A percentile compares a stretch with the other conserved stretches of the same genome.
Evolutionary conservation across 2,113 vertebrate species (phyloP).

Genomic region (Haplochromis vanheusdeni): DNA sequence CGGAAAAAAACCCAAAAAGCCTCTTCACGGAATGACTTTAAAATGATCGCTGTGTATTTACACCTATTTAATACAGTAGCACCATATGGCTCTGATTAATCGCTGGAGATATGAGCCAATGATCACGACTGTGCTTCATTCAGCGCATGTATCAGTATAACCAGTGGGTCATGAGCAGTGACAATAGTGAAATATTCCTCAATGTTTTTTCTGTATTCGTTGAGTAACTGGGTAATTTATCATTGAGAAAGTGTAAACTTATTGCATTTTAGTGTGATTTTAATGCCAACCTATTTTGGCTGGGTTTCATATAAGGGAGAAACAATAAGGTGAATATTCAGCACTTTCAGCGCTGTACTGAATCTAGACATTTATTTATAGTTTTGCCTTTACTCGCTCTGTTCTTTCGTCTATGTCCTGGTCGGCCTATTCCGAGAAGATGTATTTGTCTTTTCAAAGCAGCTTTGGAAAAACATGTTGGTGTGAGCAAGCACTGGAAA

Average conservation of each 20-base stretch:
- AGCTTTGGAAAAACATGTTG: background rate
- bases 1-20: rapidly evolving
- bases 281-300: constrained; percentile 13
- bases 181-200: constrained; percentile 24
- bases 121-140: background rate
- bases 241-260: background rate
- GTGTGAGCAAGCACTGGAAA: background rate
- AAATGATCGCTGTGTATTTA: background rate
- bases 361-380: constrained; percentile 44
- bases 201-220: constrained; percentile 9
- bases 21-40: background rate
- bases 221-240: constrained; percentile 26
- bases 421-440: background rate
- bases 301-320: background rate
- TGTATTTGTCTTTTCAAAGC: background rate
- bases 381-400: background rate
- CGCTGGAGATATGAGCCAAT: background rate
- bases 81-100: background rate
- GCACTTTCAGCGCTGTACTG: background rate
- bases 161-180: background rate
- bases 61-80: background rate
- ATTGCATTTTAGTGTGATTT: background rate
- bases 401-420: constrained; percentile 18
- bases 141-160: background rate
- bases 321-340: constrained; percentile 31